Base-by-base conservation (phyloP, 2,888 invertebrate genomes). In the Callyntrura sp. region DNA sequence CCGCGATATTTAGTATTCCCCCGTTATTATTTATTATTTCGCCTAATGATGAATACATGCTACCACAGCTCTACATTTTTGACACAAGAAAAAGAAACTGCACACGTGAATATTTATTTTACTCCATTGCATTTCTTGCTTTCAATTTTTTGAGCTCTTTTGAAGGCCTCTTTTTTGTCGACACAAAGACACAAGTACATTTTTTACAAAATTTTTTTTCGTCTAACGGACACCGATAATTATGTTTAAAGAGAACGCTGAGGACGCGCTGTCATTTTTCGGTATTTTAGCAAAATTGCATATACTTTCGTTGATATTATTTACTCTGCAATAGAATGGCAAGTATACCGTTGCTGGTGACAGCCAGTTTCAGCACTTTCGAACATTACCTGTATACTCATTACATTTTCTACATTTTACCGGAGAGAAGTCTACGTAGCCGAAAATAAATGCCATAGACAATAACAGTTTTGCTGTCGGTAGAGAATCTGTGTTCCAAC, bases 91-190 rank as follows among this genome's bases (percentile, higher is more conserved):
- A 60, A 79, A 57, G 35, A 60, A 79, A 79, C 57, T 60, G 60
- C 57, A 57, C 57, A 79, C 14, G 57, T 4, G 78, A 55, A 55
- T 78, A 48, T 73, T 70, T 70, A 45, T n/a, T 57, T 57, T 79
- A 43, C 23, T 48, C 65, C 70, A 85, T 60, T 84, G 84, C 83
- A 65, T 83, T 84, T 87, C 78, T 62, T 62, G 17, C 28, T 78
- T 88, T 88, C 20, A 60, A 45, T 73, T 73, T 73, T 45, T 82
- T 91, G 91, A 91, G 91, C 91, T 91, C 91, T 91, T 91, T 65
- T 86, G 82, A 91, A 91, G 91, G 91, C 91, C 91, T 91, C 91
- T 85, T 90, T 85, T 90, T 85, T 91, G 78, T 78, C 86, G 89
- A 89, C 90, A 91, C 83, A 91, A 88, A 91, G 89, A 91, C 91